Conservation (phyloP, 2,113 vertebrate genomes). For the Siniperca knerii region DNA sequence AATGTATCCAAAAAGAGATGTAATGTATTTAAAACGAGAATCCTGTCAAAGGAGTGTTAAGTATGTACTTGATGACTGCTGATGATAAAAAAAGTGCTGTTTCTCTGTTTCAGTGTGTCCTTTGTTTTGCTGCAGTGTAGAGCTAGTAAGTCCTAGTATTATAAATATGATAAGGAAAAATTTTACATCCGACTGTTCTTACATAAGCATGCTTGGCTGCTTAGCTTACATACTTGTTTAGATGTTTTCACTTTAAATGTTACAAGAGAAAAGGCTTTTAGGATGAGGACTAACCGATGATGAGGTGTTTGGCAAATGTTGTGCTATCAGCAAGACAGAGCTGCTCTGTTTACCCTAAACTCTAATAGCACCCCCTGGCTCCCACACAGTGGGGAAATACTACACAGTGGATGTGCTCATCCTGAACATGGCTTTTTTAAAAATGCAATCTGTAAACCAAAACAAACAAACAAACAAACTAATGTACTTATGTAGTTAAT, state of each 20-base stretch:
- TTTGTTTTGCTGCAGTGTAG: not conserved
- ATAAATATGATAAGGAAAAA: not conserved
- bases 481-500: not conserved
- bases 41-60: not conserved
- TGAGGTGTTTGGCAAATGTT: not conserved
- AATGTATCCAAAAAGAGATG: not conserved
- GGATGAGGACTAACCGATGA: not conserved
- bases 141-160: not conserved
- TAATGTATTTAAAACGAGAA: not conserved
- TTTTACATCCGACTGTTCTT: not conserved
- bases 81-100: not conserved
- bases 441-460: not conserved
- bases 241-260: not conserved
- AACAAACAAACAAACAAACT: not conserved
- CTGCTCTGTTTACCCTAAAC: not conserved
- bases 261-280: not conserved
- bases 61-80: too few species aligned
- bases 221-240: not conserved
- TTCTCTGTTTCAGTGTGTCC: not conserved
- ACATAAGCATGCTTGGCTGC: not conserved
- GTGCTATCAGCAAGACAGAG: not conserved
- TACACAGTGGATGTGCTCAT: not conserved
- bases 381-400: not conserved
- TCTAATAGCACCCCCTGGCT: not conserved
- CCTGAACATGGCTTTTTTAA: not conserved